Evolutionary conservation across 2,797 vertebrate genomes (phyloP), one percentile per base, ranked within the genome.

Genomic region (Enteromius radiatus): DNA sequence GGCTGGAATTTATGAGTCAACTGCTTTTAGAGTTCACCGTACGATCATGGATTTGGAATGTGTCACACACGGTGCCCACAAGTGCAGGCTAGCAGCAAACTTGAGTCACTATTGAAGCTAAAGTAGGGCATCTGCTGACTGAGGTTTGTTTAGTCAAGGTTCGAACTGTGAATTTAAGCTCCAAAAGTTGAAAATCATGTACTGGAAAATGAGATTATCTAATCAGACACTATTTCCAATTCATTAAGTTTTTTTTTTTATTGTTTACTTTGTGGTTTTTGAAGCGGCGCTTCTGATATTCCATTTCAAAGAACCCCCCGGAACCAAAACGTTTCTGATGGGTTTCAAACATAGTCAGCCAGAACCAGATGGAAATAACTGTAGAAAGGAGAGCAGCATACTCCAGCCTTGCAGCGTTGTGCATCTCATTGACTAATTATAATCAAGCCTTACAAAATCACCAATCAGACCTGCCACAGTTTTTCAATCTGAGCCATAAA

Each of bases 361-460:
- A 54, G 31, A 63, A 56, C 15, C 12, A 49, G 70, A 45, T 0
- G 9, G 45, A 41, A 54, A 36, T 45, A 36, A 83, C 11, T 8
- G 5, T 33, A 10, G 31, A 69, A 43, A 63, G 26, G 23, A 43
- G 19, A 70, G 41, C 49, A 3, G n/a, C 33, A 4, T 15, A 26
- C 81, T 68, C 17, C 26, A 61, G 26, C 49, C 0, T 23, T 56
- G 17, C 36, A n/a, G 26, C 12, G 1, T 14, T 41, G 41, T 21
- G 26, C 49, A 69, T 76, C 81, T 76, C 68, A 49, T 49, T 70
- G 38, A 77, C 74, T 77, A 83, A 83, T 69, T 61, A 70, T 91
- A 89, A 92, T 92, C 85, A 89, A 85, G 87, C 89, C 85, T 87
- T 88, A 87, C 79, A 77, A 90, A 83, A 83, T 68, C 36, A 76